These are phyloP conservation scores for Resseliella maxima DNA, from an alignment of 2,888 invertebrate genomes.

Conservation along the genomic window DNA sequence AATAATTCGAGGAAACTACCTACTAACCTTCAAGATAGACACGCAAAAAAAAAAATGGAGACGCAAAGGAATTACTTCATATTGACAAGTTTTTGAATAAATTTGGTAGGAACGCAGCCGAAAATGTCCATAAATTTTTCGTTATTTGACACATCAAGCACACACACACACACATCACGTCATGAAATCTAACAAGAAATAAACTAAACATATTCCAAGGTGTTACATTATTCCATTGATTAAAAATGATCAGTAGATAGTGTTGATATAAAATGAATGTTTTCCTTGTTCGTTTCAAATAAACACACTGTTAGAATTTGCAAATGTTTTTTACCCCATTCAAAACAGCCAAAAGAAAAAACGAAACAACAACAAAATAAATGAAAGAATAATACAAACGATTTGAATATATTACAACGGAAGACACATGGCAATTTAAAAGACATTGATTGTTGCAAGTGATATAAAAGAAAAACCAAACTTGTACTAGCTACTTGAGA, in stretches of 20 bases:
- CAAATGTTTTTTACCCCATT: neutral
- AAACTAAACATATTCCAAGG: neutral
- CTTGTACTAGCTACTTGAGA: neutral
- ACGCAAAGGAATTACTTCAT: too few species aligned
- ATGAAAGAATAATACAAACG: neutral
- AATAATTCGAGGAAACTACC: too few species aligned
- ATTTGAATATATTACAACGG: neutral
- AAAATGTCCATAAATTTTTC: neutral
- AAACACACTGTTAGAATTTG: neutral
- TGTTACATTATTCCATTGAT: constrained; percentile 12
- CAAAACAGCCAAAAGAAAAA: too few species aligned
- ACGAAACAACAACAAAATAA: neutral
- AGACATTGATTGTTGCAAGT: neutral
- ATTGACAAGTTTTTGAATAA: neutral
- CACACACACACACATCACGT: neutral
- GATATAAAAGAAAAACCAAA: neutral
- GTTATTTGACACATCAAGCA: constrained; percentile 2
- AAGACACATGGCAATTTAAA: neutral
- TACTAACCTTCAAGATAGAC: too few species aligned
- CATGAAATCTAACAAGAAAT: neutral
- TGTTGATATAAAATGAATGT: too few species aligned
- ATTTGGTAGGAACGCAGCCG: neutral
- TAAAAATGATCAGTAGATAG: neutral
- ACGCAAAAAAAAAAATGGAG: too few species aligned
- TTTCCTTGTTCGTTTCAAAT: too few species aligned